Evolutionary conservation across 2,113 vertebrate species (phyloP).

Genomic region (Hassar affinis): DNA sequence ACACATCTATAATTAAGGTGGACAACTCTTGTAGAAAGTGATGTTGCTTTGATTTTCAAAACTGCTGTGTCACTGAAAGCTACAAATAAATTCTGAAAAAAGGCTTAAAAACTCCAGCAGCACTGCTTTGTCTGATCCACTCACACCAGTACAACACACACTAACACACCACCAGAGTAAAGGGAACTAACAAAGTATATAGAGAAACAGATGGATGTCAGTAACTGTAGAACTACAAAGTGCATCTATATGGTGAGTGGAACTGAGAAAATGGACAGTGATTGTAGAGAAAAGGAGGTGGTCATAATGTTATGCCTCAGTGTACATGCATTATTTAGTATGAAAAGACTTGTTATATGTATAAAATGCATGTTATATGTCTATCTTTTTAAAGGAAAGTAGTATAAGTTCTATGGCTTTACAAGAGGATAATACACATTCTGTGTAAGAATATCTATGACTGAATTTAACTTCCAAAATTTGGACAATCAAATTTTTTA

Average conservation of each 20-base stretch:
- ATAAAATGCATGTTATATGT: background rate
- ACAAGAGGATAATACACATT: background rate
- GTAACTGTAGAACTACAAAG: too few relatives aligned
- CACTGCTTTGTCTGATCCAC: too few relatives aligned
- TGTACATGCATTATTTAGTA: background rate
- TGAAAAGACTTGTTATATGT: background rate
- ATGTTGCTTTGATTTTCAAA: constrained; percentile 27
- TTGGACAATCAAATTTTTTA: background rate
- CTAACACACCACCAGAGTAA: too few relatives aligned
- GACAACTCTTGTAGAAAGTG: constrained; percentile 1
- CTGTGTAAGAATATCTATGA: background rate
- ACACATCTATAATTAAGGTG: background rate
- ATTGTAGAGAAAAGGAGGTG: too few relatives aligned
- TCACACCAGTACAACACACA: too few relatives aligned
- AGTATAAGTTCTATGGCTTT: background rate
- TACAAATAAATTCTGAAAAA: constrained; percentile 2
- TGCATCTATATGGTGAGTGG: too few relatives aligned
- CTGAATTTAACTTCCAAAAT: background rate
- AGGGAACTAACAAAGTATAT: too few relatives aligned
- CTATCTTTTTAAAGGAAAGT: background rate
- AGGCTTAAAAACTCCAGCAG: too few relatives aligned
- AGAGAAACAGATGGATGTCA: too few relatives aligned
- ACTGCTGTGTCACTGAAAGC: constrained; percentile 18
- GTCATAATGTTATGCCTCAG: too few relatives aligned
- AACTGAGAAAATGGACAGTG: too few relatives aligned